Evolutionary conservation across 2,888 invertebrate genomes (phyloP), one percentile per base, ranked within the genome.

Genomic region (Argyra leucocephala): DNA sequence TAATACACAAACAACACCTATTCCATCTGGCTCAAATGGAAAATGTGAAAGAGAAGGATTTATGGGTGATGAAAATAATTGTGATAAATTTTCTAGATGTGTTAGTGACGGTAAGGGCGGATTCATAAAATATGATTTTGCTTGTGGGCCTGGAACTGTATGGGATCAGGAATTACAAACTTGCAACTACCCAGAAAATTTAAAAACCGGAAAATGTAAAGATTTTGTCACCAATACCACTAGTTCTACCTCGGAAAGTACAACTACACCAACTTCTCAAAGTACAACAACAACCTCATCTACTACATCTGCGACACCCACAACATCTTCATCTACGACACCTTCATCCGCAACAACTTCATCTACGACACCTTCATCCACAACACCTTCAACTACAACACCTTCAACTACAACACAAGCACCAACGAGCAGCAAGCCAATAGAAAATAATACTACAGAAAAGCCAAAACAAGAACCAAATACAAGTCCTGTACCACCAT

Each of bases 71-170:
- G 74, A 77, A 2, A 72, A 71, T 18, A 81, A 85, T 66, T 88
- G 88, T 71, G 82, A 81, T 31, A 86, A 85, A 72, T 88, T 88
- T 75, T 86, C 87, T 72, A 83, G 88, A 58, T 89, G 89, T 73
- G 86, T 86, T 0, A 78, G 82, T 67, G 83, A 85, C 72, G 85
- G 84, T 57, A 83, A 83, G 66, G 84, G 84, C 21, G 82, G 83
- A 22, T 85, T 80, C 64, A 82, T 80, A 2, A 84, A 83, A 75
- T 85, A 85, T 71, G 84, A 87, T 21, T 89, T 85, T 71, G 79
- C 77, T 48, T 89, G 88, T 72, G 87, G 83, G 0, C 83, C 85
- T 62, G 88, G 87, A 22, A 86, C 86, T 1, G 83, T 83, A 12
- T 86, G 86, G 86, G 85, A 86, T 72, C 79, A 82, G 64, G 73